phyloP scores from a whole-genome alignment of 1,140 invertebrate species.

The Drosophila parabipectinata region DNA sequence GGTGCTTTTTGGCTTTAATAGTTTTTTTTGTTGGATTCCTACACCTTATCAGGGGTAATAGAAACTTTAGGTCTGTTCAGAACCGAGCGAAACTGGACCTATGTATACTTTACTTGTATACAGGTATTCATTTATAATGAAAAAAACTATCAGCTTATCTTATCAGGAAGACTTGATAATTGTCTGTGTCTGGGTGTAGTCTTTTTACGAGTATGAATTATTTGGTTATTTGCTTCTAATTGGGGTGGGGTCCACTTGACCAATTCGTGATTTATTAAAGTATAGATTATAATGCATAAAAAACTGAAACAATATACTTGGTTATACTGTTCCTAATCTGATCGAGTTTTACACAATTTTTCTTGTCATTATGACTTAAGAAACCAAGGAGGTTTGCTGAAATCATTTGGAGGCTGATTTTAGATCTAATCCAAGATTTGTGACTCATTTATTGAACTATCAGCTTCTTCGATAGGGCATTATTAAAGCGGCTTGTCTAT shows the following conservation, averaged over 20 bases:
- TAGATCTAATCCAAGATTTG: too few relatives aligned
- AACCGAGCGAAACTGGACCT: background rate
- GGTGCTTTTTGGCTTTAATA: background rate
- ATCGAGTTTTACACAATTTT: too few relatives aligned
- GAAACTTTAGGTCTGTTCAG: background rate
- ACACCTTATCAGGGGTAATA: conserved; percentile 10
- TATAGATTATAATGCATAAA: too few relatives aligned
- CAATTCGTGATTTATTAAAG: too few relatives aligned
- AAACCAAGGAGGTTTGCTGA: too few relatives aligned
- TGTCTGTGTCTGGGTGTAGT: background rate
- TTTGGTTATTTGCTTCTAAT: too few relatives aligned
- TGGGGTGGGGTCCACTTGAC: too few relatives aligned
- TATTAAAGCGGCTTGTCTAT: background rate
- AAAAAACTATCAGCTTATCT: conserved; percentile 7
- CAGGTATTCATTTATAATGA: background rate
- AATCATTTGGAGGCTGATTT: too few relatives aligned
- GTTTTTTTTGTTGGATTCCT: conserved; percentile 5
- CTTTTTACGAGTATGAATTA: background rate
- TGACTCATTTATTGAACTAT: background rate
- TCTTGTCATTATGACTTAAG: too few relatives aligned
- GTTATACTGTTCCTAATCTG: too few relatives aligned
- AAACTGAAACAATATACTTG: too few relatives aligned
- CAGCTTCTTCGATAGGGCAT: background rate
- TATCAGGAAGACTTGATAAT: background rate
- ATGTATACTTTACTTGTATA: background rate